These are phyloP conservation scores for Rhinoderma darwinii DNA, from an alignment of 2,113 vertebrate species.

Conservation along the genomic window DNA sequence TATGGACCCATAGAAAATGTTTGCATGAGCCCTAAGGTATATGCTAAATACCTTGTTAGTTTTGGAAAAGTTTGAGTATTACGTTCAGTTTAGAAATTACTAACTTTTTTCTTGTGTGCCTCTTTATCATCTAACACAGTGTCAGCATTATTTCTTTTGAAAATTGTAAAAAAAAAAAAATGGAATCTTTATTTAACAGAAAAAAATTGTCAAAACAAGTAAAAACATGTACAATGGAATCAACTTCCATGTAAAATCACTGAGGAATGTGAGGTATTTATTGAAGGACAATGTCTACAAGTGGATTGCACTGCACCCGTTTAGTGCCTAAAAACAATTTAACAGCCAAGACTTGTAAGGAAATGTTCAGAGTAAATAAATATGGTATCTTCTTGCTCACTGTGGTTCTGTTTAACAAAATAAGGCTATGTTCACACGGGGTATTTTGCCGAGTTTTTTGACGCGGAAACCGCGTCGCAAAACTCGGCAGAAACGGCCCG, in stretches of 20 bases:
- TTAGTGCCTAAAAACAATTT: background rate
- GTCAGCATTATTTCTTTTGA: background rate
- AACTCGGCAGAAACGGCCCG: too few relatives aligned
- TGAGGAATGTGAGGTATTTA: slow-evolving; percentile 47
- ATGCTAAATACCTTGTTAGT: too few relatives aligned
- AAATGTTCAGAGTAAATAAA: too few relatives aligned
- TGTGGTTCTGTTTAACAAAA: too few relatives aligned
- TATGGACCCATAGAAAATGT: too few relatives aligned
- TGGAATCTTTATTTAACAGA: background rate
- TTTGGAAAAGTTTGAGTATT: too few relatives aligned
- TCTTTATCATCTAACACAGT: background rate
- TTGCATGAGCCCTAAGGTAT: too few relatives aligned
- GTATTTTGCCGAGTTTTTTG: too few relatives aligned
- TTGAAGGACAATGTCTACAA: slow-evolving; percentile 23
- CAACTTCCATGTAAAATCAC: background rate
- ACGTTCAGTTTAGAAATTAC: background rate
- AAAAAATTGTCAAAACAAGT: slow-evolving; percentile 18
- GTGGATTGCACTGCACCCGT: background rate
- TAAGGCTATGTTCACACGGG: too few relatives aligned
- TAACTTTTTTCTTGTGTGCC: background rate
- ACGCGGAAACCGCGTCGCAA: too few relatives aligned
- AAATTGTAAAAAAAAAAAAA: background rate
- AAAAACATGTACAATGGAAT: background rate
- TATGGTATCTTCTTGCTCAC: too few relatives aligned
- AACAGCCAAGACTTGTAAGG: background rate